Evolutionary conservation across 2,888 invertebrate genomes (phyloP).

Genomic region (Drosophila anceps): DNA sequence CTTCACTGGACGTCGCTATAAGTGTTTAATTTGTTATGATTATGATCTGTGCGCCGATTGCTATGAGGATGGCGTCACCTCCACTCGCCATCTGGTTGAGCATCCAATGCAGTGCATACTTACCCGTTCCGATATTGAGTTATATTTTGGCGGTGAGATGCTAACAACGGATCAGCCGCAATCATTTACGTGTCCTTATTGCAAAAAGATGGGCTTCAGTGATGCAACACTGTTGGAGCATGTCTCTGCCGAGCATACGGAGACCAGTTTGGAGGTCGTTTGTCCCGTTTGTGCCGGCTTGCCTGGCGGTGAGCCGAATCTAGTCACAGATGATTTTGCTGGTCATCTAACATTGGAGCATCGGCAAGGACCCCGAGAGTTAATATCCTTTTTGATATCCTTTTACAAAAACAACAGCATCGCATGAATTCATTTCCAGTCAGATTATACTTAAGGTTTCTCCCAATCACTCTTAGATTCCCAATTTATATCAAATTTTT

Average conservation of each 20-base stretch:
- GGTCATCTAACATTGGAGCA: constrained; percentile 98
- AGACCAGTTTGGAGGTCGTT: constrained; percentile 97
- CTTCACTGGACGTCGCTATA: constrained; percentile 98
- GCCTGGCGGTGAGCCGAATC: constrained; percentile 98
- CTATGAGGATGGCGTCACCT: constrained; percentile 96
- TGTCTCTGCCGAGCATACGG: constrained; percentile 95
- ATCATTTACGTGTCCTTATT: constrained; percentile 99
- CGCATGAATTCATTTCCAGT: not conserved
- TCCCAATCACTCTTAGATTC: no score
- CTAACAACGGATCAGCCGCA: constrained; percentile 96
- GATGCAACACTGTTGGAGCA: constrained; percentile 96
- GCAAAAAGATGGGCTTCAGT: constrained; percentile 98
- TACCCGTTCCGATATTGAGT: constrained; percentile 97
- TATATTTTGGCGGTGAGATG: constrained; percentile 98
- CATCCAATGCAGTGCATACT: constrained; percentile 99
- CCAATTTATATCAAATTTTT: no score
- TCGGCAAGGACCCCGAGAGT: constrained; percentile 94
- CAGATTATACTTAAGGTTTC: no score
- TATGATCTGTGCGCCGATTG: constrained; percentile 99
- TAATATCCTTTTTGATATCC: constrained; percentile 95
- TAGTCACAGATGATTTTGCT: constrained; percentile 98
- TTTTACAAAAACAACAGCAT: constrained; percentile 84
- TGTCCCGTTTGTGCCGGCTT: constrained; percentile 99
- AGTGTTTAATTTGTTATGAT: constrained; percentile 99
- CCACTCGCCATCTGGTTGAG: constrained; percentile 96